Conservation (phyloP, 1,140 invertebrate species). For the Sipha flava region DNA sequence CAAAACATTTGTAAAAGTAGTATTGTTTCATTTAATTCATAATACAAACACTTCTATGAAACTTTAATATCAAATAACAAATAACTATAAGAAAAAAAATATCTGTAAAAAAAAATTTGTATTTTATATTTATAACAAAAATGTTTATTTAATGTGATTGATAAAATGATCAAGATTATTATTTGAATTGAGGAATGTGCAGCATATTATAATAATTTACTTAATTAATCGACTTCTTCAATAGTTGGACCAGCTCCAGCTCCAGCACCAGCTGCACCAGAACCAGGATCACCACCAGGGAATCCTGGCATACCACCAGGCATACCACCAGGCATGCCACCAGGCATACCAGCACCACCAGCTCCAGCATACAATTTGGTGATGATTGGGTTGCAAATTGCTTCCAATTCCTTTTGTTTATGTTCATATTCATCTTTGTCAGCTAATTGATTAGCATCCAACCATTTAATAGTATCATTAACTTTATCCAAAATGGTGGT, state of each 20-base stretch:
- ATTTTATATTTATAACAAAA: no score
- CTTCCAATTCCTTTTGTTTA: slow-evolving; percentile 81
- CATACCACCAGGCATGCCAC: slow-evolving; percentile 46
- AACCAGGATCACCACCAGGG: slow-evolving; percentile 37
- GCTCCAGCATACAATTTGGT: slow-evolving; percentile 73
- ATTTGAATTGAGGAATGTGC: background rate
- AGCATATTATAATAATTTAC: background rate
- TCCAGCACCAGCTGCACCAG: slow-evolving; percentile 42
- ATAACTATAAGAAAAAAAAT: no score
- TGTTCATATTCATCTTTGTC: slow-evolving; percentile 91
- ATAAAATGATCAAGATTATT: no score
- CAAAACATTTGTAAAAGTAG: no score
- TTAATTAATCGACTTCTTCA: slow-evolving; percentile 83
- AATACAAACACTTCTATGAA: no score
- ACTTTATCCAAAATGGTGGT: slow-evolving; percentile 81
- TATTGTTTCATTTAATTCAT: no score
- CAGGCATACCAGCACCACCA: slow-evolving; percentile 54
- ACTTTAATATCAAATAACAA: no score
- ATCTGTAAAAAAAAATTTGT: no score
- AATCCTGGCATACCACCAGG: slow-evolving; percentile 47
- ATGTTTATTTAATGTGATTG: no score
- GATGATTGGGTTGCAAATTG: slow-evolving; percentile 76
- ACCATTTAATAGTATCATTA: slow-evolving; percentile 87
- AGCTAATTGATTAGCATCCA: slow-evolving; percentile 84
- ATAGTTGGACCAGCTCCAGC: slow-evolving; percentile 70